Base-by-base conservation (phyloP, 1,140 invertebrate genomes). In the Dendroctonus valens region DNA sequence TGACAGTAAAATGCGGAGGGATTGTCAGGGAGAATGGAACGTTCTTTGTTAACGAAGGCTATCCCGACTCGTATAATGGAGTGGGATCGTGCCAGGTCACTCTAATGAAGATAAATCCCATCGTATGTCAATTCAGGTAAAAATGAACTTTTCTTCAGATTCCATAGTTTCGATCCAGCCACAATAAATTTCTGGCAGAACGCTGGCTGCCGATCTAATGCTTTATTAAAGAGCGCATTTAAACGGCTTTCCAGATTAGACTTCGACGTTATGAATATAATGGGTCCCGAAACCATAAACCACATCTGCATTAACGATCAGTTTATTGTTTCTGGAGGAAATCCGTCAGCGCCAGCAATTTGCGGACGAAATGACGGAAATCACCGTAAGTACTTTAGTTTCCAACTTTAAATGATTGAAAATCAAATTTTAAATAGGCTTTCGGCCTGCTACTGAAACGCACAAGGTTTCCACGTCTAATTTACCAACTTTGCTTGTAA, bases 1-100 rank as follows among this genome's bases (percentile, higher is more conserved):
- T 55, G n/a, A 39, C 53, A 9, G 11, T 26, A 11, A 55, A 14
- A 40, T 94, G 92, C 69, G 91, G 91, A 0, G 87, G 86, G 41
- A 84, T 84, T 3, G 89, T 89, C 0, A 81, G 83, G 12, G 87
- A 92, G 74, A 94, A 94, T 76, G 87, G 88, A 5, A 92, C 91
- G 0, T 91, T 92, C 74, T 94, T 94, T 73, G 90, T 92, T 5
- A 92, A 92, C 76, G 81, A 82, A 8, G 89, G 88, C 63, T 92
- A 91, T 79, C 91, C 91, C 2, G 84, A 85, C 7, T 74, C 82
- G 0, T 91, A 86, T 67, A 89, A 93, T 69, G 87, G 84, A 0
- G 90, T 89, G 0, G 88, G 89, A 5, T 91, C 90, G 8, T 94
- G 92, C 73, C 91, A 93, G 74, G 82, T 93, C 0, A 92, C 90